Evolutionary conservation across 2,888 invertebrate species (phyloP), one percentile per base, ranked within the genome.

Genomic region (Drosophila prostipennis): DNA sequence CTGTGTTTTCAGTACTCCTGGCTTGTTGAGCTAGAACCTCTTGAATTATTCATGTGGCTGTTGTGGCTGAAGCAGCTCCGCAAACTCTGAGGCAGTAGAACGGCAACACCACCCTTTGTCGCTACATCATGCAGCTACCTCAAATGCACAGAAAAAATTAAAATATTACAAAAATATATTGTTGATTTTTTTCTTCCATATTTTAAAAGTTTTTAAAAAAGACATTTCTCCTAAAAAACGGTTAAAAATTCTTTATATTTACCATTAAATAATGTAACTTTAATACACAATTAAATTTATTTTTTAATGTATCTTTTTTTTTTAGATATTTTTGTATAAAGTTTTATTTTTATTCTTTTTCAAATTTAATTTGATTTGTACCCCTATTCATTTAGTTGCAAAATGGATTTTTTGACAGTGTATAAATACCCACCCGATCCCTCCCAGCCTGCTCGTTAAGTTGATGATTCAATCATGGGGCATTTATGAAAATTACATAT

Each of bases 381-480:
- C n/a, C n/a, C n/a, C n/a, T n/a, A n/a, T n/a, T n/a, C n/a, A n/a
- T n/a, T n/a, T n/a, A 19, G 7, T 7, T 29, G 7, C 7, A 7
- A 29, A 7, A 7, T 7, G 29, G 4, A 16, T 19, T 42, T 42
- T 19, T 6, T 2, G 8, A 16, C 29, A 16, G 61, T 63, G 63
- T 51, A 58, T 19, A 53, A 58, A 48, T 72, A 48, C 58, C 36
- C 60, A 32, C 37, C 37, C 29, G 14, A 16, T 37, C 16, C 39
- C 43, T 39, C 16, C 39, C 48, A 10, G 36, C 4, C 8, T 6
- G 54, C 72, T 53, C 59, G 56, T 60, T 68, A 74, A 63, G 60
- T 65, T 81, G 86, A 77, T 81, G 82, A 81, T 82, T 87, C 86
- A 87, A 87, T 82, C 70, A 76, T 69, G 59, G 59, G 54, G 43